Conservation (phyloP, 2,113 vertebrate species). For the Crotalus viridis region DNA sequence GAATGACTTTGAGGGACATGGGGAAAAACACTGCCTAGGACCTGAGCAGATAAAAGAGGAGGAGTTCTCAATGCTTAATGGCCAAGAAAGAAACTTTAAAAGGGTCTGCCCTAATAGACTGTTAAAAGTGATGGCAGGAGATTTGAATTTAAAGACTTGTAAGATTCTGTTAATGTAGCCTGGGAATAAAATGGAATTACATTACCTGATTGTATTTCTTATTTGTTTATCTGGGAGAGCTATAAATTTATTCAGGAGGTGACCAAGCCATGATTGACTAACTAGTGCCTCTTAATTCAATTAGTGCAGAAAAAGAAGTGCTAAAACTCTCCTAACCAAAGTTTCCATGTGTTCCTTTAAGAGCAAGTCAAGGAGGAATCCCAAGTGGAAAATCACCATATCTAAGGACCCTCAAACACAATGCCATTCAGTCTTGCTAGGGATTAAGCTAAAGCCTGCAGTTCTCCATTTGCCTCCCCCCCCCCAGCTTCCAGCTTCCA, state of each 20-base stretch:
- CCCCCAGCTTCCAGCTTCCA: not conserved
- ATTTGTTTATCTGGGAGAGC: not conserved
- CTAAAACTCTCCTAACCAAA: not conserved
- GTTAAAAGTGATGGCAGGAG: not conserved
- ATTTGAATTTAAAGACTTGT: not conserved
- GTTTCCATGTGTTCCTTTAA: not conserved
- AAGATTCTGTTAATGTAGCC: not conserved
- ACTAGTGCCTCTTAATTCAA: not conserved
- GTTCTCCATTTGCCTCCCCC: not conserved
- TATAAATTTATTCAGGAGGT: not conserved
- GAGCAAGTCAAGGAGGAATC: not conserved
- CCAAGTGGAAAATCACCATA: not conserved
- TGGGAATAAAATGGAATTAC: not conserved
- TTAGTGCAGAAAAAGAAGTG: not conserved
- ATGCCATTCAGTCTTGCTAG: not conserved
- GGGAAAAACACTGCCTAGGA: not conserved
- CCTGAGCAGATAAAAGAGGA: not conserved
- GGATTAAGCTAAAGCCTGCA: not conserved
- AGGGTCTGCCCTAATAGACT: not conserved
- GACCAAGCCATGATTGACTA: not conserved
- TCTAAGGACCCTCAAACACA: not conserved
- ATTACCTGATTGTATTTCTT: not conserved
- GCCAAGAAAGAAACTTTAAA: not conserved
- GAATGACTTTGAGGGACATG: not conserved
- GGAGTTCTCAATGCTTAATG: not conserved